Conservation (phyloP, 2,113 vertebrate species). For the Toxotes jaculatrix region DNA sequence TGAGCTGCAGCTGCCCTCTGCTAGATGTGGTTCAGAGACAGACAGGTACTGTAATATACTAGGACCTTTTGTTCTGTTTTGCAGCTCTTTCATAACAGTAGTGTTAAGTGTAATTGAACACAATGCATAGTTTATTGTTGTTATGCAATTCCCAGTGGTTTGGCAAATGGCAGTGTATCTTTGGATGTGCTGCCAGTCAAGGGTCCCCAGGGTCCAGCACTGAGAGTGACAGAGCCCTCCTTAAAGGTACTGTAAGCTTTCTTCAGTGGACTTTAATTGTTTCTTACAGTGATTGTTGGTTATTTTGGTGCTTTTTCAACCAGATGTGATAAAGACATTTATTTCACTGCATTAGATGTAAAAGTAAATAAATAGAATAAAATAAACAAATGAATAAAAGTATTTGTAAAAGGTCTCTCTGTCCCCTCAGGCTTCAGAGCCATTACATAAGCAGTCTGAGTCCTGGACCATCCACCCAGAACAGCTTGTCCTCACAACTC, state of each 20-base stretch:
- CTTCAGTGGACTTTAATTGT: neutral
- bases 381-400: too few relatives aligned
- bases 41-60: slow-evolving; percentile 81
- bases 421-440: slow-evolving; percentile 51
- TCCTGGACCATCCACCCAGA: slow-evolving; percentile 90
- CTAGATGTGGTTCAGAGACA: slow-evolving; percentile 45
- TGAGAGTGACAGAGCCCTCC: slow-evolving; percentile 71
- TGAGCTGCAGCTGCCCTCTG: slow-evolving; percentile 68
- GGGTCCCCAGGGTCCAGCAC: slow-evolving; percentile 89
- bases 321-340: neutral
- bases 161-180: slow-evolving; percentile 81
- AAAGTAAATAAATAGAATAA: too few relatives aligned
- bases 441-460: slow-evolving; percentile 61
- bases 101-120: neutral
- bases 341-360: neutral
- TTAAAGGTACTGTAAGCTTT: slow-evolving; percentile 59
- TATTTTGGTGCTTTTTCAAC: slow-evolving; percentile 5
- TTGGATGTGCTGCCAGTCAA: slow-evolving; percentile 96
- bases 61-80: neutral
- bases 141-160: slow-evolving; percentile 74
- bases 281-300: neutral
- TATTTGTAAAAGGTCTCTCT: too few relatives aligned
- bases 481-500: slow-evolving; percentile 86
- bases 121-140: neutral
- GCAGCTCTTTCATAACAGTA: neutral